phyloP scores from a whole-genome alignment of 2,113 vertebrate genomes.

The Psilopogon haemacephalus region DNA sequence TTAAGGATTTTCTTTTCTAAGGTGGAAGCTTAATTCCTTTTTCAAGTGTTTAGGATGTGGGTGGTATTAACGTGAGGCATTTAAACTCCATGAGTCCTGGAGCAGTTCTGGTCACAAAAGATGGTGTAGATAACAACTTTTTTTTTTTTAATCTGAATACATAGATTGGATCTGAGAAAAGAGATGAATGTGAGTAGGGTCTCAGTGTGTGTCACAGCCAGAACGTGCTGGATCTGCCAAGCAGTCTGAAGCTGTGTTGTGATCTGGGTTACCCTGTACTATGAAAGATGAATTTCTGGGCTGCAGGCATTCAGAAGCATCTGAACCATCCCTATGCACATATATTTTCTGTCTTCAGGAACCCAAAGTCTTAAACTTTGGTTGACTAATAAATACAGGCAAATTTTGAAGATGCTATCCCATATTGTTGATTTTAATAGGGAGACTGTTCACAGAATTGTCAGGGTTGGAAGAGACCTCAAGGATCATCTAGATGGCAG shows the following conservation, averaged over 20 bases:
- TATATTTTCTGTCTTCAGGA: not conserved
- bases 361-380: not conserved
- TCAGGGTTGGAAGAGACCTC: too few relatives aligned
- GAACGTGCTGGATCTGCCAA: not conserved
- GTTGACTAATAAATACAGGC: not conserved
- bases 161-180: not conserved
- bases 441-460: not conserved
- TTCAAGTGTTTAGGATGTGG: not conserved
- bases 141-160: too few relatives aligned
- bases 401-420: not conserved
- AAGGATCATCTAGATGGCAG: too few relatives aligned
- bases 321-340: not conserved
- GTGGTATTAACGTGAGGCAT: not conserved
- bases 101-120: not conserved
- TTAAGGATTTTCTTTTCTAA: slow-evolving; percentile 22
- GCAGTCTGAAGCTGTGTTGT: not conserved
- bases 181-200: not conserved
- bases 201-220: not conserved
- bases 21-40: slow-evolving; percentile 19
- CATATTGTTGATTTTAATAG: not conserved
- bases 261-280: not conserved
- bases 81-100: not conserved
- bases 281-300: not conserved
- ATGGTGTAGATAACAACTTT: too few relatives aligned
- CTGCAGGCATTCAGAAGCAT: not conserved